Base-by-base conservation (phyloP, 2,888 invertebrate genomes). In the Ommatoiulus sabulosus region DNA sequence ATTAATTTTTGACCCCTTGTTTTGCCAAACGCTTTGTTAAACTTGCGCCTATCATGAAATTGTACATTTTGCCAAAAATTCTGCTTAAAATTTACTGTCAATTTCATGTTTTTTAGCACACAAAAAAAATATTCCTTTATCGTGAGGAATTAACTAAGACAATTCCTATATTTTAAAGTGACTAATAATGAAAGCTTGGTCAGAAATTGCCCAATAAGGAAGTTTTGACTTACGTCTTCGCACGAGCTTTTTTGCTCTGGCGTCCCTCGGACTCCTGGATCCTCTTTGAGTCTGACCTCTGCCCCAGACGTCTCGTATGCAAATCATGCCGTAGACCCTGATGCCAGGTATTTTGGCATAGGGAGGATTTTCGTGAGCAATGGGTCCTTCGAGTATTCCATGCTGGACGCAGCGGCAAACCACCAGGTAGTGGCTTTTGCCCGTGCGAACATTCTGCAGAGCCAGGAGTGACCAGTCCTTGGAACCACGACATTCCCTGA, bases 281-380 rank as follows among this genome's bases (percentile, higher is more conserved):
- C 88, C 46, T 17, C 88, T 44, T 12, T 48, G 35, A 35, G 17
- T 8, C 8, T 87, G 43, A n/a, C 87, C 43, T 43, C 57, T 87
- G n/a, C 20, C 80, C 88, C 89, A 86, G 35, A 43, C 84, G 44
- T 80, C 72, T 57, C 88, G 85, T 48, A 97, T 96, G 92, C 97
- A 97, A 95, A 97, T 96, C 97, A 98, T 98, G 85, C 97, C 98
- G 92, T 97, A 98, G 0, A 98, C 97, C 90, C 97, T 94, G 90
- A 98, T 97, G 1, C 97, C 97, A 3, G 97, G 97, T 12, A 98
- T 97, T 91, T 97, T 97, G 3, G 97, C 98, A 92, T 98, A 98
- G 0, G 97, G 97, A 17, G 98, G 97, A 92, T 97, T 97, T 92
- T 97, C 97, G 92, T 98, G 98, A 12, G 97, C 97, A 95, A 97